Base-by-base conservation (phyloP, 1,140 invertebrate genomes). In the Halyomorpha halys region DNA sequence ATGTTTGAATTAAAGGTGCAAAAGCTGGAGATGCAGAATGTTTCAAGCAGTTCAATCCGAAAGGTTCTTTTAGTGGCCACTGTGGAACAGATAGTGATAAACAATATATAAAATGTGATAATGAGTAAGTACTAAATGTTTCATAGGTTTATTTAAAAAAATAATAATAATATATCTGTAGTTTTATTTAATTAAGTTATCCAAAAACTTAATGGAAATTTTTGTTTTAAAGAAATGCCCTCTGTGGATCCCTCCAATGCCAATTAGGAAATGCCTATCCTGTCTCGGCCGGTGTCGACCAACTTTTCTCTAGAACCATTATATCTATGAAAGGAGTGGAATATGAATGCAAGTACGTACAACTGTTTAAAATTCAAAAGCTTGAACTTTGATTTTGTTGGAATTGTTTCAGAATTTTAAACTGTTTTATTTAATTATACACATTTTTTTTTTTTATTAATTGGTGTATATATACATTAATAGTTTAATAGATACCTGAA, bases 31-130 rank as follows among this genome's bases (percentile, higher is more conserved):
- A 94, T 72, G 79, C 82, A 51, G 82, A 92, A 68, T 97, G 94
- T 76, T 97, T 89, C 75, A 87, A 93, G 66, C 85, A 92, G 72
- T 97, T 95, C 76, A 97, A 97, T 75, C 87, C 90, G 0, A 91
- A 94, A 71, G 94, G 94, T 14, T 90, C 89, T 5, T 87, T 90
- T 60, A 94, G 88, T 69, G 94, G 94, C 0, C 92, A 97, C 74
- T 97, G 94, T 76, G 94, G 94, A 1, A 84, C 83, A 53, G 87
- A 94, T 72, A 69, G 74, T 16, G 80, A 80, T 67, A 90, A 89
- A 25, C 84, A 87, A 72, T 91, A 83, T 74, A 80, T 91, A 68
- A 94, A 90, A 77, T 96, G 91, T 76, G 87, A 89, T 56, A 76
- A 82, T 68, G 86, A 92, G 89, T 94, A 79, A 85, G 34, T 39